Conservation (phyloP, 2,113 vertebrate species). For the Myotis davidii region DNA sequence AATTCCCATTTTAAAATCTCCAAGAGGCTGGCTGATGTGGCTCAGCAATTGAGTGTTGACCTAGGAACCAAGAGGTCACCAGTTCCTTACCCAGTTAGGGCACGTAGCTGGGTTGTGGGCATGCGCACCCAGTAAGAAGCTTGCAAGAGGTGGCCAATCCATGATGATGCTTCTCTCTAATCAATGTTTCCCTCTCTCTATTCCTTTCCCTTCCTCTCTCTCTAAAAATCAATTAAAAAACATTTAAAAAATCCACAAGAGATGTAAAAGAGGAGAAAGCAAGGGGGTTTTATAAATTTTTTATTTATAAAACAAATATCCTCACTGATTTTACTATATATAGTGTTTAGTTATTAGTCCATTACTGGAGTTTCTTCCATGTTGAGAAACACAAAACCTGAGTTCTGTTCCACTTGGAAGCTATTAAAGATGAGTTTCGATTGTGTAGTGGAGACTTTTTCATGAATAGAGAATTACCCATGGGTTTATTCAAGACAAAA, state of each 20-base stretch:
- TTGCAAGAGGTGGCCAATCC: too few relatives aligned
- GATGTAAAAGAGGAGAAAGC: too few relatives aligned
- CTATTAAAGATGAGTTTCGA: constrained; percentile 66
- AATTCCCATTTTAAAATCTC: not conserved
- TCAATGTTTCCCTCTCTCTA: too few relatives aligned
- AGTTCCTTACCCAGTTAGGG: too few relatives aligned
- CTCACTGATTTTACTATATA: not conserved
- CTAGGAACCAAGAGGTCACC: too few relatives aligned
- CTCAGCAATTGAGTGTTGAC: not conserved
- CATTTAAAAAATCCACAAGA: too few relatives aligned
- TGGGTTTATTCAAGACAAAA: constrained; percentile 70
- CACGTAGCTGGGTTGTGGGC: too few relatives aligned
- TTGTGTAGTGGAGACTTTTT: constrained; percentile 43
- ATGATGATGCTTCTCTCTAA: too few relatives aligned
- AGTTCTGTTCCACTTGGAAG: constrained; percentile 64
- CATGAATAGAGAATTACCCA: constrained; percentile 64
- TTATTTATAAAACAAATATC: not conserved
- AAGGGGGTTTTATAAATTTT: not conserved
- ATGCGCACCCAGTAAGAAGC: too few relatives aligned
- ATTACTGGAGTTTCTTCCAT: constrained; percentile 20
- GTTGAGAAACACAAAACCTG: constrained; percentile 50
- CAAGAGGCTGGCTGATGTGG: not conserved
- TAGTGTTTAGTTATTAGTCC: not conserved
- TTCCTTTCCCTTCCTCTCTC: too few relatives aligned
- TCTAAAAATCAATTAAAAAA: too few relatives aligned